These are phyloP conservation scores for Macrobrachium rosenbergii DNA, from an alignment of 1,140 invertebrate species.

Conservation along the genomic window DNA sequence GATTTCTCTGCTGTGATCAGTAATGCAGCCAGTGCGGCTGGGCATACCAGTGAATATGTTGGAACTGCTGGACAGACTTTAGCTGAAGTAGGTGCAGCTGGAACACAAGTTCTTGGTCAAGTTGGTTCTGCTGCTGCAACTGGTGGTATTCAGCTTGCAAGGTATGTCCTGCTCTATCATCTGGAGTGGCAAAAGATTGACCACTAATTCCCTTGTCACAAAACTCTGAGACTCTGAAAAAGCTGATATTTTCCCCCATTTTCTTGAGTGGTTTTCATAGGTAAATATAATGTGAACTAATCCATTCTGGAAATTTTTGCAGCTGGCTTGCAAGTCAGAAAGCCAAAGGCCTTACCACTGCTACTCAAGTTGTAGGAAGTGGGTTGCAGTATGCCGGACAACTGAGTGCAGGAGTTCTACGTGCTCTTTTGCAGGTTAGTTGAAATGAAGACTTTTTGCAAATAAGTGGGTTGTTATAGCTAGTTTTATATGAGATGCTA, in stretches of 20 bases:
- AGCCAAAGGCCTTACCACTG: conserved; percentile 29
- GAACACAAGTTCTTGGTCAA: conserved; percentile 26
- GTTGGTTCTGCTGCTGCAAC: conserved; percentile 52
- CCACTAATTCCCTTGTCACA: not conserved
- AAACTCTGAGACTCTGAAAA: not conserved
- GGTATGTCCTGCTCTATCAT: conserved; percentile 13
- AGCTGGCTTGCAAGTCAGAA: conserved; percentile 45
- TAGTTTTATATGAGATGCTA: not conserved
- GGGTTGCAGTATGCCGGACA: conserved; percentile 58
- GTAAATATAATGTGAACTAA: not conserved
- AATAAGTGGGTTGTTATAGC: not conserved
- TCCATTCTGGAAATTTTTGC: not conserved
- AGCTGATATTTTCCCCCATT: not conserved
- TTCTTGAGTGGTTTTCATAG: not conserved
- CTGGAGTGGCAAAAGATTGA: not conserved
- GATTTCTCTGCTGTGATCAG: not conserved
- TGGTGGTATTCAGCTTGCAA: conserved; percentile 46
- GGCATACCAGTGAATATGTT: not conserved
- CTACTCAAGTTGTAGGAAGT: conserved; percentile 18
- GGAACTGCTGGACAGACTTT: conserved; percentile 28
- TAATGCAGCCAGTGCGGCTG: not conserved
- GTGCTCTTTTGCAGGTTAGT: conserved; percentile 58
- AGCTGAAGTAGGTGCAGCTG: conserved; percentile 13
- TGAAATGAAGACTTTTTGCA: not conserved
- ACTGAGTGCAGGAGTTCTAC: conserved; percentile 54